These are phyloP conservation scores for roundworm (Caenorhabditis elegans) DNA, from an alignment of 1,140 invertebrate genomes.

Conservation along the genomic window DNA sequence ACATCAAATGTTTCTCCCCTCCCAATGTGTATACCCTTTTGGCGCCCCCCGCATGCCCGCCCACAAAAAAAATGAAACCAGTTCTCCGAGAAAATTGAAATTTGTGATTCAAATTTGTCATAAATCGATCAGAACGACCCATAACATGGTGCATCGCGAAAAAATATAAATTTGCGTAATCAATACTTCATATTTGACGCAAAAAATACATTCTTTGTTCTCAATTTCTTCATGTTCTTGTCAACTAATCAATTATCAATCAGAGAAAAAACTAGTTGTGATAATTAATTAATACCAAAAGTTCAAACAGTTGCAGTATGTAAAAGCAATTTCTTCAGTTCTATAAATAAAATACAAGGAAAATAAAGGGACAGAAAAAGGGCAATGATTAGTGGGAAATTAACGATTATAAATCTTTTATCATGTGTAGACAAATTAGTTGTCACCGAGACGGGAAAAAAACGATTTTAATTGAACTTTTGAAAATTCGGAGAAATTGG, in stretches of 20 bases:
- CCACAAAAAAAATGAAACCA: conserved; percentile 20
- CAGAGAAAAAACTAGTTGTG: conserved; percentile 6
- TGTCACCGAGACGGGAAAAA: background rate
- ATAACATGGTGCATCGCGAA: no score
- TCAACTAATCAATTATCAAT: conserved; percentile 7
- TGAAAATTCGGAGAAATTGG: background rate
- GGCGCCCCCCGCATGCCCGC: background rate
- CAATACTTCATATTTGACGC: no score
- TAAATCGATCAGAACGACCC: no score
- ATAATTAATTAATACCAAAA: background rate
- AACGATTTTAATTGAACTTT: background rate
- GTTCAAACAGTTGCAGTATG: background rate
- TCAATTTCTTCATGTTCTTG: background rate
- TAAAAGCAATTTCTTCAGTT: background rate
- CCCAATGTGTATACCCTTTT: conserved; percentile 2
- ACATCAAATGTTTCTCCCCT: background rate
- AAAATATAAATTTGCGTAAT: no score
- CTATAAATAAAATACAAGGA: background rate
- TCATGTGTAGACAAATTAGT: background rate
- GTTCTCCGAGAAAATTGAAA: no score
- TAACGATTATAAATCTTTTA: conserved; percentile 8
- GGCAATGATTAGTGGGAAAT: background rate
- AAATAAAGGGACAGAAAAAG: no score
- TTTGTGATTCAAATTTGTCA: no score
- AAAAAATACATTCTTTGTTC: background rate